These are phyloP conservation scores for Candidula unifasciata DNA, from an alignment of 2,888 invertebrate genomes.

Conservation along the genomic window DNA sequence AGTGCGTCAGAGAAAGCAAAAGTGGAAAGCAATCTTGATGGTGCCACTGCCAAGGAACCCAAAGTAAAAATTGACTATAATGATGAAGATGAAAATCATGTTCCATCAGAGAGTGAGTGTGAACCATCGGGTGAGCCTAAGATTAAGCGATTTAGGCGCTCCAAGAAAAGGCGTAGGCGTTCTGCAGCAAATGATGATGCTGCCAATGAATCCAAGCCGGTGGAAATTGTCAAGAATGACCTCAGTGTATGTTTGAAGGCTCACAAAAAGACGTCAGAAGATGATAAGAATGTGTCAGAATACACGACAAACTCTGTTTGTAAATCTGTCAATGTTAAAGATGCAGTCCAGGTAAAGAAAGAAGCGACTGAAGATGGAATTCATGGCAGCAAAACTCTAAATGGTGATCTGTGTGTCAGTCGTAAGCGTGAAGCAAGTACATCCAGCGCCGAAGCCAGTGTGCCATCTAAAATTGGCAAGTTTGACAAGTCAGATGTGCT, in stretches of 20 bases:
- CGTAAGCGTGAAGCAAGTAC: constrained; percentile 67
- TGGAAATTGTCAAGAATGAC: constrained; percentile 18
- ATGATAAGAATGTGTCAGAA: constrained; percentile 54
- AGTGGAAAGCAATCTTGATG: constrained; percentile 33
- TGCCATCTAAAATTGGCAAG: constrained; percentile 52
- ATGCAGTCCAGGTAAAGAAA: constrained; percentile 22
- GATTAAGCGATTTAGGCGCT: constrained; percentile 58
- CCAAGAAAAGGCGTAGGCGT: constrained; percentile 39
- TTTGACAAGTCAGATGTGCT: constrained; percentile 19
- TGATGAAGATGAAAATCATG: constrained; percentile 52
- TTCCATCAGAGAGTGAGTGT: constrained; percentile 44
- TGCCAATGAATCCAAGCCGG: constrained; percentile 45
- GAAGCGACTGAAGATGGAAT: constrained; percentile 18
- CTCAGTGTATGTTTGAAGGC: constrained; percentile 9
- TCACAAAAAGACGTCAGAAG: constrained; percentile 25
- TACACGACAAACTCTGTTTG: constrained; percentile 56
- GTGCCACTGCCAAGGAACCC: constrained; percentile 51
- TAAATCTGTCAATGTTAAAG: constrained; percentile 19
- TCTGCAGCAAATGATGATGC: constrained; percentile 31
- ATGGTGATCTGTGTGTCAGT: constrained; percentile 38
- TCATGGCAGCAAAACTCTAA: constrained; percentile 33
- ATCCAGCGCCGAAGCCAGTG: constrained; percentile 55
- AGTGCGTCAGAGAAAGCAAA: constrained; percentile 44
- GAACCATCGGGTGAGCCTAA: constrained; percentile 49
- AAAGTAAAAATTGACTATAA: constrained; percentile 57